A percentile compares a stretch with the other conserved stretches of the same genome.
Conservation (phyloP, 2,888 invertebrate genomes). For the Hypsopygia costalis region DNA sequence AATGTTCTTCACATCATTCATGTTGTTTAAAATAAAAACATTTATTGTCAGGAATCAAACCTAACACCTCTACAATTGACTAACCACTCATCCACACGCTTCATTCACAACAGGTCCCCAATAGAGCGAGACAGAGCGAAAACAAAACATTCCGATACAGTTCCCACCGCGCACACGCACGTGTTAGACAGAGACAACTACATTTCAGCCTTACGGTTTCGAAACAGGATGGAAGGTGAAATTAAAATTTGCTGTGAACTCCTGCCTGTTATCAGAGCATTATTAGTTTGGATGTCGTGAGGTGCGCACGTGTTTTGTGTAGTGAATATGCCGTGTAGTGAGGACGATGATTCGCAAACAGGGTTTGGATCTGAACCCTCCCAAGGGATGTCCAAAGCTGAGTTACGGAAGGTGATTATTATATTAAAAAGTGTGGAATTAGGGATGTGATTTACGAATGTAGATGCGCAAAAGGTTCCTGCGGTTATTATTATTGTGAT, state of each 20-base stretch:
- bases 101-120: slow-evolving; percentile 64
- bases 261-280: slow-evolving; percentile 41
- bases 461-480: no score
- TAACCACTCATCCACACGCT: slow-evolving; percentile 35
- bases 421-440: no score
- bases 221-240: slow-evolving; percentile 58
- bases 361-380: slow-evolving; percentile 72
- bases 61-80: slow-evolving; percentile 17
- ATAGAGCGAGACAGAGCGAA: slow-evolving; percentile 66
- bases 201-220: slow-evolving; percentile 31
- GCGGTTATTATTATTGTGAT: no score
- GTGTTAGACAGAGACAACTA: slow-evolving; percentile 39
- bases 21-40: no score
- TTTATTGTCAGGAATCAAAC: slow-evolving; percentile 43
- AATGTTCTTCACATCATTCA: no score
- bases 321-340: slow-evolving; percentile 81
- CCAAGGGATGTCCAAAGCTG: slow-evolving; percentile 84
- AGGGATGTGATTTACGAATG: no score
- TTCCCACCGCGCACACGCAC: slow-evolving; percentile 53
- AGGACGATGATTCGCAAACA: slow-evolving; percentile 79
- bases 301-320: slow-evolving; percentile 24
- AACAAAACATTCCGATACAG: slow-evolving; percentile 78
- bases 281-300: slow-evolving; percentile 31
- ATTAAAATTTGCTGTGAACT: slow-evolving; percentile 58
- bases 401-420: slow-evolving; percentile 83